Percentiles rank a stretch among this genome's conserved stretches.
Conservation (phyloP, 2,888 invertebrate genomes). For the Panzeria rudis region DNA sequence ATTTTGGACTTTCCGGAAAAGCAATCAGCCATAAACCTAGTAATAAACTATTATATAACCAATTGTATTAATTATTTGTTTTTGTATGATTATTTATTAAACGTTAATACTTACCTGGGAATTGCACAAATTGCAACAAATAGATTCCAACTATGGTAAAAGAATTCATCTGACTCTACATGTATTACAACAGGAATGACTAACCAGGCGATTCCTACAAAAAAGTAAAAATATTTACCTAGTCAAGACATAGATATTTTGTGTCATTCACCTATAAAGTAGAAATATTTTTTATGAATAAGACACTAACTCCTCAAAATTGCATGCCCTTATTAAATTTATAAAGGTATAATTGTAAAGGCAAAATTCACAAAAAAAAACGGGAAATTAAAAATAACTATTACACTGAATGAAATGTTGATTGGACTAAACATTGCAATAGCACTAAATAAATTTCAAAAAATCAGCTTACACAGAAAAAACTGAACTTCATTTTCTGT, state of each 20-base stretch:
- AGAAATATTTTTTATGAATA: too few relatives aligned
- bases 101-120: constrained; percentile 85
- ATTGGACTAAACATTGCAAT: too few relatives aligned
- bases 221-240: constrained; percentile 41
- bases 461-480: too few relatives aligned
- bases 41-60: constrained; percentile 75
- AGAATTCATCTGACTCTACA: constrained; percentile 86
- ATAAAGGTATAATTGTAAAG: too few relatives aligned
- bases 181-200: constrained; percentile 89
- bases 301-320: too few relatives aligned
- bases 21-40: constrained; percentile 87
- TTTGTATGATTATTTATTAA: not conserved
- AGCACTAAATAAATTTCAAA: too few relatives aligned
- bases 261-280: not conserved
- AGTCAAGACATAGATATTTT: too few relatives aligned
- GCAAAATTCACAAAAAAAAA: too few relatives aligned
- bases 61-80: constrained; percentile 1
- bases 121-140: constrained; percentile 90
- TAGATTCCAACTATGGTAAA: constrained; percentile 92
- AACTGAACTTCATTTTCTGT: too few relatives aligned
- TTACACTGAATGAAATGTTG: too few relatives aligned
- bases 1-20: constrained; percentile 93
- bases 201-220: constrained; percentile 90
- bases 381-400: too few relatives aligned
- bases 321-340: too few relatives aligned